Conservation (phyloP, 1,140 invertebrate species). For the Pseudomyrmex gracilis region DNA sequence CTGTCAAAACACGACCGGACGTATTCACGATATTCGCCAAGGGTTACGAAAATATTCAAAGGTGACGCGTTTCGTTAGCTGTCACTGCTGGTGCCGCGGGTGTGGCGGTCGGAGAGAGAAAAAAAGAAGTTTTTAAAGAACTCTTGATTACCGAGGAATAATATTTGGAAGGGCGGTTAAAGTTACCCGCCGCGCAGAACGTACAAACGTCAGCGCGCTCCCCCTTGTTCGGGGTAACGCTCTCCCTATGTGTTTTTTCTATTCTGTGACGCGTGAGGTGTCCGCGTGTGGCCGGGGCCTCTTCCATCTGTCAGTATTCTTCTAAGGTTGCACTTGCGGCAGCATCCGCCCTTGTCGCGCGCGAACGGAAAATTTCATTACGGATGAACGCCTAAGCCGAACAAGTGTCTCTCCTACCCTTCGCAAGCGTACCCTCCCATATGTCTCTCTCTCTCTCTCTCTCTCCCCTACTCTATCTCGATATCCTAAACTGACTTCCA, state of each 20-base stretch:
- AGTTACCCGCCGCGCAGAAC: conserved; percentile 47
- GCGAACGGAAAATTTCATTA: conserved; percentile 63
- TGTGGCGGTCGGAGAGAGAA: background rate
- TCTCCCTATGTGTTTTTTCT: conserved; percentile 56
- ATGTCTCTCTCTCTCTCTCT: too few species aligned
- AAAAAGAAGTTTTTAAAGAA: conserved; percentile 64
- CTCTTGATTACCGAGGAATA: conserved; percentile 65
- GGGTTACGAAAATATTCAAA: conserved; percentile 72
- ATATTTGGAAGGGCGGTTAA: conserved; percentile 69
- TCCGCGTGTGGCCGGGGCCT: background rate
- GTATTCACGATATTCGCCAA: conserved; percentile 62
- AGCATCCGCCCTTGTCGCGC: background rate
- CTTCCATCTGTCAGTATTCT: conserved; percentile 53
- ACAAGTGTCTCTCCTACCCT: conserved; percentile 53
- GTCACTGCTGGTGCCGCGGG: conserved; percentile 12
- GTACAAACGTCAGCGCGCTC: background rate
- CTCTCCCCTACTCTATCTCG: background rate
- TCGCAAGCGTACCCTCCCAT: background rate
- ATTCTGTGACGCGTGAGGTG: conserved; percentile 48
- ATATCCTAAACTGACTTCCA: conserved; percentile 38
- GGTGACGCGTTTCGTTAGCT: conserved; percentile 47
- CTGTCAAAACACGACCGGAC: conserved; percentile 74
- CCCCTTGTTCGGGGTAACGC: conserved; percentile 17
- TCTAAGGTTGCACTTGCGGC: conserved; percentile 25
- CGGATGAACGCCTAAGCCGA: conserved; percentile 50